phyloP scores from a whole-genome alignment of 2,113 vertebrate genomes.

The Campylomormyrus tamandua region DNA sequence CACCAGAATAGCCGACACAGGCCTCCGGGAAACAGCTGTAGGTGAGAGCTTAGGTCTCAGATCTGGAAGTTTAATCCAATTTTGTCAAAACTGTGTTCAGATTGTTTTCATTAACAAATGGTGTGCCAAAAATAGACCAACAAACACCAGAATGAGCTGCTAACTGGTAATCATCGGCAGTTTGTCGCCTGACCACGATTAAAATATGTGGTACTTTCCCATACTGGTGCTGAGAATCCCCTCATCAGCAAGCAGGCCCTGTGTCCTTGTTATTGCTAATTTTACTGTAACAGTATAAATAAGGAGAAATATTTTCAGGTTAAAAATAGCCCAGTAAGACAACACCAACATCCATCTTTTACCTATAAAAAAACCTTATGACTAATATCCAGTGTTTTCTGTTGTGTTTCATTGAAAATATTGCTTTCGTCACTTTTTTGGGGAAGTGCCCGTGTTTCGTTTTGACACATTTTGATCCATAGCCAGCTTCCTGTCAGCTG shows the following conservation, averaged over 20 bases:
- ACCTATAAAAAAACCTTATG: neutral
- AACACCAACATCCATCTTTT: neutral
- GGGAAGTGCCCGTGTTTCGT: neutral
- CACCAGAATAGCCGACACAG: neutral
- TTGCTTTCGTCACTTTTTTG: neutral
- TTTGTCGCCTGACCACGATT: neutral
- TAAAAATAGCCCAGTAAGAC: constrained; percentile 2
- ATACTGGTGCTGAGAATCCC: neutral
- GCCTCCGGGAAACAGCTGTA: neutral
- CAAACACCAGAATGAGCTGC: neutral
- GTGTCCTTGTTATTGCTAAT: neutral
- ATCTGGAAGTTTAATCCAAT: neutral
- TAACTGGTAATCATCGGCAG: neutral
- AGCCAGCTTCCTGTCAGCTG: neutral
- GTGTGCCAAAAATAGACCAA: neutral
- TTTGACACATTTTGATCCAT: neutral
- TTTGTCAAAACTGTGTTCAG: neutral
- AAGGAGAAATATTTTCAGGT: neutral
- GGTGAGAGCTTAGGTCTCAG: neutral
- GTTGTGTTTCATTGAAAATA: neutral
- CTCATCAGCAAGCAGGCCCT: neutral
- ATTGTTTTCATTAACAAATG: neutral
- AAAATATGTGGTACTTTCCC: constrained; percentile 7
- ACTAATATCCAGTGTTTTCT: neutral
- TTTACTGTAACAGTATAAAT: constrained; percentile 6